Conservation (phyloP, 2,113 vertebrate species). For the Todiramphus saurophagus region DNA sequence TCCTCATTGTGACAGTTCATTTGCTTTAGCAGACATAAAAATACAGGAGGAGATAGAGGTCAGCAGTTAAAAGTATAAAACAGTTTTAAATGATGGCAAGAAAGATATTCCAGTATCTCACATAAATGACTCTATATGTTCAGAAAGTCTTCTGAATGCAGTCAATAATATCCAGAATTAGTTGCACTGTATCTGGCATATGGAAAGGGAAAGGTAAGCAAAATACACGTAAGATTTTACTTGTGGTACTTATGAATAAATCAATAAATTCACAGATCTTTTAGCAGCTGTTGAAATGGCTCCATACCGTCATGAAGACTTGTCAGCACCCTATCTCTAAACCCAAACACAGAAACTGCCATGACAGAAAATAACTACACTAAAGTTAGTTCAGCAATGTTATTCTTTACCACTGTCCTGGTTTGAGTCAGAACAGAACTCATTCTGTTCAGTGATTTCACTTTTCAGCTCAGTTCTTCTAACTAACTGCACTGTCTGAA, state of each 20-base stretch:
- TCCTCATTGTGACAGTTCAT: not conserved
- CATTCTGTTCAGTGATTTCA: too few species aligned
- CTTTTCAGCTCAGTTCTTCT: too few species aligned
- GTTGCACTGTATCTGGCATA: not conserved
- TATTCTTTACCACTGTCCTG: not conserved
- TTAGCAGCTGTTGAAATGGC: conserved; percentile 13
- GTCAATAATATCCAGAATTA: not conserved
- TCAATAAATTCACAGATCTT: conserved; percentile 35
- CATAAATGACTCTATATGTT: conserved; percentile 21
- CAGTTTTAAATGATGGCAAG: conserved; percentile 46
- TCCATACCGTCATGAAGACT: not conserved
- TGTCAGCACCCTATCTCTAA: not conserved
- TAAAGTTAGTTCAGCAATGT: not conserved
- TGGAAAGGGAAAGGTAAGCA: not conserved
- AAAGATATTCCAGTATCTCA: not conserved
- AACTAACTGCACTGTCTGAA: too few species aligned
- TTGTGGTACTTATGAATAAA: conserved; percentile 37
- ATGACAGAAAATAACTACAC: not conserved
- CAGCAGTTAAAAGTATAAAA: not conserved
- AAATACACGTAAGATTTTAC: not conserved
- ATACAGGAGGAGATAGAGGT: not conserved
- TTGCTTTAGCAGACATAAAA: conserved; percentile 3
- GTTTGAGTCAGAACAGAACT: too few species aligned
- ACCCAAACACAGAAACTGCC: not conserved
- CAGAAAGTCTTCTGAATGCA: not conserved